phyloP scores from a whole-genome alignment of 2,797 vertebrate genomes.

The Thalassophryne amazonica region DNA sequence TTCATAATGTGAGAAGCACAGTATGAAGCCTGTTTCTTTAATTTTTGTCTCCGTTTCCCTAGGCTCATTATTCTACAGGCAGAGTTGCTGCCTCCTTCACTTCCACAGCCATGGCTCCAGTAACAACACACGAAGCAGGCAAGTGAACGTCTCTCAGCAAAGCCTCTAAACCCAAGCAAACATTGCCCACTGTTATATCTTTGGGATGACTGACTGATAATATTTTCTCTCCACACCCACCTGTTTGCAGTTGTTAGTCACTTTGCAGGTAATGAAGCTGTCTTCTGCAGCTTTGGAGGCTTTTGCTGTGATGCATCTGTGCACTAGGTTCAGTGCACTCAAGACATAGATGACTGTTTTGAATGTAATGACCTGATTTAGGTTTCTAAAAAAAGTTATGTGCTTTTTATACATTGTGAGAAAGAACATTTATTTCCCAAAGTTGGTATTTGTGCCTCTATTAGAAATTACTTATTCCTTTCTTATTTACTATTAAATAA shows the following conservation, averaged over 20 bases:
- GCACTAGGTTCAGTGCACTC: conserved; percentile 25
- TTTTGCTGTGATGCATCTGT: conserved; percentile 31
- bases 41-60: background rate
- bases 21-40: background rate
- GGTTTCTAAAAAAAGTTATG: conserved; percentile 5
- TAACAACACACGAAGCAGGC: conserved; percentile 93
- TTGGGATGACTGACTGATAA: background rate
- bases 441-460: no score
- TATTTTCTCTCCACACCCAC: no score
- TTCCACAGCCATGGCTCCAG: conserved; percentile 93
- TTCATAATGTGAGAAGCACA: no score
- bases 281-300: conserved; percentile 5
- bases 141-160: conserved; percentile 29
- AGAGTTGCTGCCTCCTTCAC: conserved; percentile 96
- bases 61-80: conserved; percentile 98
- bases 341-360: conserved; percentile 17
- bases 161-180: background rate
- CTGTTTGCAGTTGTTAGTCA: no score
- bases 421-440: no score
- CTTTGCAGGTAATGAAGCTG: no score
- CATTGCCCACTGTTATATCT: background rate
- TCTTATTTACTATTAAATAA: no score
- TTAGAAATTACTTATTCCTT: no score
- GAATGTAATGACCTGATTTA: conserved; percentile 30
- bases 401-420: no score